Base-by-base conservation (phyloP, 1,140 invertebrate genomes). In the Solen grandis region DNA sequence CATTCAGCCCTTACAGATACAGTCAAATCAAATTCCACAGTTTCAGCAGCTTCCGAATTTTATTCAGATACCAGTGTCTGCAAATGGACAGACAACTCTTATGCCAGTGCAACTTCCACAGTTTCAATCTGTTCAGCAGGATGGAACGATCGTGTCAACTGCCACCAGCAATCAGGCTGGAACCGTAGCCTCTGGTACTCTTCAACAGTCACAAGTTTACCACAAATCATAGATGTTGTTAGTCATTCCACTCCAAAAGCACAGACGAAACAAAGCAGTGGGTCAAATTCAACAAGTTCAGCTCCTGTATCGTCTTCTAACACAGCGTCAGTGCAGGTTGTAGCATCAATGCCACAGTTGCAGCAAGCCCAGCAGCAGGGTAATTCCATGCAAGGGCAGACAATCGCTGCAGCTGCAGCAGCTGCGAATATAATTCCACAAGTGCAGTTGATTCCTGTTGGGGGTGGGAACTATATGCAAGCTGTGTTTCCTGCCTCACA, bases 381-480 rank as follows among this genome's bases (percentile, higher is more conserved):
- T 36, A 72, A 70, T 46, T 72, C 59, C 33, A 80, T 72, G 68
- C 77, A 80, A 35, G 68, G 69, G 22, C 77, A 80, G 50, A 80
- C 77, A 72, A 80, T 80, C 2, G 77, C 77, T 14, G 77, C 77
- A 14, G 77, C 77, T 19, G 77, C 77, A 16, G 77, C 77, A 19
- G 77, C 77, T 63, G 77, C 77, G 8, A 80, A 80, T 31, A 80
- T 80, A 16, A 80, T 80, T 29, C 77, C 77, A 33, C 77, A 80
- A 46, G 63, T 80, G 59, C 77, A 72, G 57, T 36, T 80, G 4
- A 80, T 80, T 54, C 77, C 66, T 4, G 55, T 80, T 22, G 77
- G 77, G 1, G 66, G 66, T n/a, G 75, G 75, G 14, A 78, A 38
- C 29, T 78, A 68, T 36, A 69, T 78, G 65, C 75, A 78, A 60